Conservation (phyloP, 1,140 invertebrate species). For the Procambarus clarkii region DNA sequence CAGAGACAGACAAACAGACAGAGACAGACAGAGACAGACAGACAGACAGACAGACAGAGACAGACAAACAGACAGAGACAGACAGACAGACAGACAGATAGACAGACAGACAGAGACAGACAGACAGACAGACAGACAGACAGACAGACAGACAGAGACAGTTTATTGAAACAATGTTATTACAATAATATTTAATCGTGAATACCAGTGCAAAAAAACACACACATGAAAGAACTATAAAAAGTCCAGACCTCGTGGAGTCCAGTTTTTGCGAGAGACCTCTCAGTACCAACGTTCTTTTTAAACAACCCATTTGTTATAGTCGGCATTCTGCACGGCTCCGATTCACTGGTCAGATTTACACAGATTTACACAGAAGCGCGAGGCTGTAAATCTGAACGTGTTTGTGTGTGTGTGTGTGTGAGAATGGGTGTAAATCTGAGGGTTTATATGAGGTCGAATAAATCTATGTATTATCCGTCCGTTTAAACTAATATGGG, state of each 20-base stretch:
- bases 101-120: no score
- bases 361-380: background rate
- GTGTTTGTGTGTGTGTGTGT: constrained; percentile 5
- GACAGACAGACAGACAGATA: no score
- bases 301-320: background rate
- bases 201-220: background rate
- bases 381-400: background rate
- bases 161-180: no score
- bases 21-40: no score
- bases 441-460: background rate
- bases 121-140: no score
- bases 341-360: background rate
- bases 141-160: no score
- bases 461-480: no score
- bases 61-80: no score
- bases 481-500: no score
- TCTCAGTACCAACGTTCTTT: background rate
- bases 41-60: no score
- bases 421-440: background rate
- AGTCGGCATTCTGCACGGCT: background rate
- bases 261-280: background rate
- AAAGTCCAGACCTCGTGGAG: background rate
- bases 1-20: no score
- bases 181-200: background rate
- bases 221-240: background rate